phyloP scores from a whole-genome alignment of 2,797 vertebrate genomes.

The Synanceia verrucosa region DNA sequence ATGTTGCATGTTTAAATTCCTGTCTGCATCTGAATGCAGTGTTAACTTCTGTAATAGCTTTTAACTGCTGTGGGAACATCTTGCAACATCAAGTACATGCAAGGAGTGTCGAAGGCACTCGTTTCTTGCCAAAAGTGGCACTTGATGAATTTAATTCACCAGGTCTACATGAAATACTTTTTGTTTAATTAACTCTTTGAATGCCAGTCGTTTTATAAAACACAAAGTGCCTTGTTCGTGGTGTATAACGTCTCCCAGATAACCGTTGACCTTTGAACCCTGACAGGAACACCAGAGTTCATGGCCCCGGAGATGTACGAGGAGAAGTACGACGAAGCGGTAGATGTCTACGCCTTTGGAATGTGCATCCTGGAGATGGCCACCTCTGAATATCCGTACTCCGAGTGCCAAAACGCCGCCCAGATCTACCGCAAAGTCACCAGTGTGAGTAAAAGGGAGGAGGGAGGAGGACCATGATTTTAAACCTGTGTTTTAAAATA shows the following conservation, averaged over 20 bases:
- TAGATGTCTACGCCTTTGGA: conserved; percentile 97
- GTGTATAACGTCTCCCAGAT: too few species aligned
- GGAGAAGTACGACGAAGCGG: conserved; percentile 97
- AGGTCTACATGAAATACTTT: neutral
- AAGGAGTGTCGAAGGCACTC: conserved; percentile 16
- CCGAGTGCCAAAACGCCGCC: conserved; percentile 97
- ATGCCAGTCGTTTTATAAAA: too few species aligned
- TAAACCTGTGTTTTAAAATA: conserved; percentile 32
- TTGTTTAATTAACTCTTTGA: neutral
- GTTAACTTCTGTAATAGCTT: conserved; percentile 9
- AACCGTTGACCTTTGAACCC: neutral
- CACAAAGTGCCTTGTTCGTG: too few species aligned
- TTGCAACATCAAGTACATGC: neutral
- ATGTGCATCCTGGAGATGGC: conserved; percentile 99
- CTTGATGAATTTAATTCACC: neutral
- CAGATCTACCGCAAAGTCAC: conserved; percentile 99
- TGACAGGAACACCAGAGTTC: conserved; percentile 95
- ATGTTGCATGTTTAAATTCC: conserved; percentile 6
- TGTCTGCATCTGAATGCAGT: neutral
- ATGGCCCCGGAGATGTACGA: conserved; percentile 99
- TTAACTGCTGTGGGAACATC: conserved; percentile 29
- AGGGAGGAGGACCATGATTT: neutral
- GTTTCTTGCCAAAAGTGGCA: neutral
- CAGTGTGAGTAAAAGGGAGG: conserved; percentile 86
- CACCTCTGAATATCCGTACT: conserved; percentile 97